These are phyloP conservation scores for Malurus cyaneus DNA, from an alignment of 2,113 vertebrate genomes.

Conservation along the genomic window DNA sequence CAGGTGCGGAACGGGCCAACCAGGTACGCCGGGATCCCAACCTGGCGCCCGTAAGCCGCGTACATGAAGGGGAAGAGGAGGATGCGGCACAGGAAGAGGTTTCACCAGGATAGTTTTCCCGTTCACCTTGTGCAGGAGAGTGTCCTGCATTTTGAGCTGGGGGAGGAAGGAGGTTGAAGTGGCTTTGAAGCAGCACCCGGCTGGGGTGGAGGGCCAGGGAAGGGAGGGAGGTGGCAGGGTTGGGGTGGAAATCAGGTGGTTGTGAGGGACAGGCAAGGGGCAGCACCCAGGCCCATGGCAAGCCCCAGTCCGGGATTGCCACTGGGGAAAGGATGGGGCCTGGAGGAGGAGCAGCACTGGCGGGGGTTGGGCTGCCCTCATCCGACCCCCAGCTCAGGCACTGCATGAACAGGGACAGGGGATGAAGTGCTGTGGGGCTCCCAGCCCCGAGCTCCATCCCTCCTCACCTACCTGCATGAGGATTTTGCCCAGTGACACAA, in stretches of 20 bases:
- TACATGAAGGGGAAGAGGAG: slow-evolving; percentile 98
- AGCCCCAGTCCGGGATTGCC: background rate
- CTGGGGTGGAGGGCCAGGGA: background rate
- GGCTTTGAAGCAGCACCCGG: background rate
- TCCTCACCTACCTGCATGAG: slow-evolving; percentile 87
- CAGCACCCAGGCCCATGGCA: background rate
- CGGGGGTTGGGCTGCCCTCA: background rate
- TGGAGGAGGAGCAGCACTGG: background rate
- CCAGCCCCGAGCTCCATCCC: fast-evolving
- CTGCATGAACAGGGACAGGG: background rate
- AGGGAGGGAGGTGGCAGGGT: background rate
- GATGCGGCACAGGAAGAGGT: slow-evolving; percentile 93
- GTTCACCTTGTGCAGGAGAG: slow-evolving; percentile 90
- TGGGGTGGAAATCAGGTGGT: background rate
- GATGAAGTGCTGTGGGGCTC: background rate
- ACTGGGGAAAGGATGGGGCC: background rate
- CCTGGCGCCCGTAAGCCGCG: slow-evolving; percentile 83
- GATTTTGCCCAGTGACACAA: slow-evolving; percentile 95
- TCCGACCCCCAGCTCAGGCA: background rate
- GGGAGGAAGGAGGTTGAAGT: background rate
- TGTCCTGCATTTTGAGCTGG: slow-evolving; percentile 89
- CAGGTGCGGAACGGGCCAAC: slow-evolving; percentile 87
- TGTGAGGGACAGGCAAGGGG: background rate
- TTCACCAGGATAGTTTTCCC: slow-evolving; percentile 85
- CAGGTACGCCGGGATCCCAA: slow-evolving; percentile 79